These are phyloP conservation scores for Microdon myrmicae DNA, from an alignment of 2,888 invertebrate genomes.

Conservation along the genomic window DNA sequence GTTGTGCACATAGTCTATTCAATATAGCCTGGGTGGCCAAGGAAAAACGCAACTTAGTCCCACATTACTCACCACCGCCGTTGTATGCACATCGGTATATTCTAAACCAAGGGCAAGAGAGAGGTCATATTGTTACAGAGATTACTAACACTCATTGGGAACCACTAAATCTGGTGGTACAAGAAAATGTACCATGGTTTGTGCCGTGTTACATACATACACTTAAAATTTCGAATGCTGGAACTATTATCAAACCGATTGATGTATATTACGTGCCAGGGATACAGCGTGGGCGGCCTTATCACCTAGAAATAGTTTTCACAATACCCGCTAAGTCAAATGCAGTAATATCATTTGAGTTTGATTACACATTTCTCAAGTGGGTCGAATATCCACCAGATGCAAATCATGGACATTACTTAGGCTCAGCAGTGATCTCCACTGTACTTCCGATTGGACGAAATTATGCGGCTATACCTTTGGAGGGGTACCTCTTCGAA, in stretches of 20 bases:
- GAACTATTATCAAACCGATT: conserved; percentile 67
- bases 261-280: conserved; percentile 78
- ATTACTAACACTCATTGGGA: conserved; percentile 84
- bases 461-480: conserved; percentile 82
- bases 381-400: conserved; percentile 99
- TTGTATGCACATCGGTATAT: conserved; percentile 82
- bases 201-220: conserved; percentile 91
- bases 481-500: conserved; percentile 75
- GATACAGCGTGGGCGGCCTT: conserved; percentile 82
- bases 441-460: conserved; percentile 80
- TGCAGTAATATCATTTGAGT: conserved; percentile 85
- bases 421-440: conserved; percentile 87
- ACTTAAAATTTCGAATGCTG: conserved; percentile 64
- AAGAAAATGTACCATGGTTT: conserved; percentile 94
- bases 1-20: conserved; percentile 70
- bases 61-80: conserved; percentile 74
- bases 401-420: conserved; percentile 98
- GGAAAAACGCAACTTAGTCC: conserved; percentile 60
- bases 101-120: conserved; percentile 91
- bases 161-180: conserved; percentile 79
- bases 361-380: conserved; percentile 95
- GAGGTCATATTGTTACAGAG: conserved; percentile 88
- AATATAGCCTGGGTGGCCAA: conserved; percentile 73
- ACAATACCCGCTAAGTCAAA: conserved; percentile 82
- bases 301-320: conserved; percentile 87